Base-by-base conservation (phyloP, 1,140 invertebrate species). In the Pogonus chalceus region DNA sequence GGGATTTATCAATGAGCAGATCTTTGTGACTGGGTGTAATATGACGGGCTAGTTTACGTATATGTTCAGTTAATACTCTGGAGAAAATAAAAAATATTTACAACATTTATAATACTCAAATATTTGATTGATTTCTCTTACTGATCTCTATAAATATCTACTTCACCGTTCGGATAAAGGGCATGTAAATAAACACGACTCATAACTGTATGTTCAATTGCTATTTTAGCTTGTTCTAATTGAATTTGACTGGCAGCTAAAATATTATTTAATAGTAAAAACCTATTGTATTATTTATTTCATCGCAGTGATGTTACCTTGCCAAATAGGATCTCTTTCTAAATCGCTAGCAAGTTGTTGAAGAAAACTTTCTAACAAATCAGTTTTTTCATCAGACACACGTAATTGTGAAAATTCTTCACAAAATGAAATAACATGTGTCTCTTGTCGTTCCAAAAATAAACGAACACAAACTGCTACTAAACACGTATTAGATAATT, bases 101-200 rank as follows among this genome's bases (percentile, higher is more conserved):
- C 21, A 52, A 1, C 37, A 22, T 23, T 14, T 23, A 20, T 4
- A 47, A 37, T 54, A 52, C 43, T 53, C 46, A 43, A 53, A 20
- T 47, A 35, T 12, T 21, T 0, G 18, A 39, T 22, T 48, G 23
- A 37, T 52, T 20, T 23, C 37, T 79, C 82, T 79, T 69, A 91
- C 83, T 89, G 85, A 68, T 99, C 96, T 52, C 95, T 76, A 51
- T 88, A 82, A 48, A 93, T 79, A 73, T 99, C 96, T 0, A 89
- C 93, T 67, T 98, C 96, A 2, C 92, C 92, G 72, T 98, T 98
- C 3, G 96, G 95, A 75, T 94, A 98, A 64, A 99, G 79, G 24
- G 95, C 92, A 68, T 92, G 83, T 21, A 84, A 80, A 73, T 98
- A 98, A 31, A 98, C 88, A 20, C 87, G 79, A 21, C 86, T 87